Evolutionary conservation across 2,888 invertebrate species (phyloP), one percentile per base, ranked within the genome.

Genomic region (Eristalis pertinax): DNA sequence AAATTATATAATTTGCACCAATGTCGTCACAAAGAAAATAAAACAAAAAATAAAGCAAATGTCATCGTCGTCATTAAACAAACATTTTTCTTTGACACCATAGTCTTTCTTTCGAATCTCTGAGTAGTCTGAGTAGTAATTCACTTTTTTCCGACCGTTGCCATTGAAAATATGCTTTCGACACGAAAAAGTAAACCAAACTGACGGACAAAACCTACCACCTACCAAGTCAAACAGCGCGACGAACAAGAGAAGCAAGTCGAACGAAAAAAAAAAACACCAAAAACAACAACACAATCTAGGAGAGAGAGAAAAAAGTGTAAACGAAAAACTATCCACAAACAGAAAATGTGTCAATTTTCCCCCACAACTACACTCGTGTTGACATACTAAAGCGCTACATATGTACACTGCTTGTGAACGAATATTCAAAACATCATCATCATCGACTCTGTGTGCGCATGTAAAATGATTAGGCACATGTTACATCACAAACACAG

Each of bases 301-400:
- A 43, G 43, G 43, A 5, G 19, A 26, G 43, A 5, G 19, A 26
- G 15, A 80, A 77, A 76, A 81, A 43, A 80, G 76, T 74, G 56
- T 29, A 74, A 74, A 84, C 63, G 35, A 64, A 56, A 38, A 70
- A 80, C 72, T 74, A 81, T 77, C 65, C 58, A 65, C 69, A 69
- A 85, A 73, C 81, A 77, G 77, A 85, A 85, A 86, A 86, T 86
- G 86, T 86, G 86, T 86, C 86, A 86, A 86, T 86, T 86, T 78
- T 82, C 75, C 75, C 75, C 50, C 73, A 82, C 82, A 56, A 82
- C 73, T 74, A 60, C 63, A 67, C 32, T 15, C 69, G 58, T 29
- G 62, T 75, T 76, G 73, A 72, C 79, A 84, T 22, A 80, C 80
- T 69, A 73, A 73, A 74, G 43, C 35, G 22, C 65, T 68, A 80